phyloP scores from a whole-genome alignment of 2,113 vertebrate genomes.

The Vireo altiloquus region DNA sequence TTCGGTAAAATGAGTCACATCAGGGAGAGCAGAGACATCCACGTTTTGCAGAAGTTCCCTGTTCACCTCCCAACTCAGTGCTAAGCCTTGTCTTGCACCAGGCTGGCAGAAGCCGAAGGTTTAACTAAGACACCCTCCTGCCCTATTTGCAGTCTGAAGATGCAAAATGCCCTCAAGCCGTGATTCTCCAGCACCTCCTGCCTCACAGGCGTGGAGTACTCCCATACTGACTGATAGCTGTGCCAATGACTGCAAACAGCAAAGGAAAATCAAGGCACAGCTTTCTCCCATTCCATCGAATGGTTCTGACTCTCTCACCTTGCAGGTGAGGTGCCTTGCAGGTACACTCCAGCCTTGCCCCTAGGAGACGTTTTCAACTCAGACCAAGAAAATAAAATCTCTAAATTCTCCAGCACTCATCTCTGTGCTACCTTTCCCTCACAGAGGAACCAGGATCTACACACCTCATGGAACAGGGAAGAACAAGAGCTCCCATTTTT shows the following conservation, averaged over 20 bases:
- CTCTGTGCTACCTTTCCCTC: neutral
- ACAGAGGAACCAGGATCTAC: neutral
- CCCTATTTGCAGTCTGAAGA: neutral
- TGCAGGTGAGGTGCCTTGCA: no score
- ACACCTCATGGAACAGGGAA: accelerated
- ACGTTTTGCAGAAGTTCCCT: neutral
- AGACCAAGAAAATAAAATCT: neutral
- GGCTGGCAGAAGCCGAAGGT: neutral
- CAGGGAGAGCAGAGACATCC: neutral
- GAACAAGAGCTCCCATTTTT: neutral
- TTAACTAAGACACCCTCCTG: neutral
- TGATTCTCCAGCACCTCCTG: neutral
- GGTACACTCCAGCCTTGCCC: neutral
- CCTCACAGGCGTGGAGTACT: neutral
- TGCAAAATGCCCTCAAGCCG: neutral
- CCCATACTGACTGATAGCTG: neutral
- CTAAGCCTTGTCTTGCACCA: neutral
- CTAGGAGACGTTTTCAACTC: accelerated
- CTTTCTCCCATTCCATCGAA: neutral
- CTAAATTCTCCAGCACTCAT: neutral
- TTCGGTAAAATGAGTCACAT: neutral
- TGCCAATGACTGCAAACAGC: neutral
- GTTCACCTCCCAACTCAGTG: neutral
- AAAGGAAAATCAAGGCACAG: neutral
- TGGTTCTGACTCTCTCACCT: neutral